Evolutionary conservation across 2,797 vertebrate species (phyloP), one percentile per base, ranked within the genome.

Genomic region (Limosa lapponica): DNA sequence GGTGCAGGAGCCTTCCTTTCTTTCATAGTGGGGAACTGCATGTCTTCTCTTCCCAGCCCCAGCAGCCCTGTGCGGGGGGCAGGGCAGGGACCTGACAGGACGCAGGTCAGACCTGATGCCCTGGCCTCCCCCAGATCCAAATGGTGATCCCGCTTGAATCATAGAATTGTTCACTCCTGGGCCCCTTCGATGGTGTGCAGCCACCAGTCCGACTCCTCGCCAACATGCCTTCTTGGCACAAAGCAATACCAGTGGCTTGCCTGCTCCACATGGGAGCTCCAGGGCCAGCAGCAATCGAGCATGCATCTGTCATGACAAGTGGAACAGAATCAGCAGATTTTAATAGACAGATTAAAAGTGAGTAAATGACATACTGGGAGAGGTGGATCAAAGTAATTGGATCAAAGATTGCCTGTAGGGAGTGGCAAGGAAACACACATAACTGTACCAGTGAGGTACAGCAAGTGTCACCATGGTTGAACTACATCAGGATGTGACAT

Each of bases 61-160:
- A 6, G 14, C 1, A 5, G 2, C 25, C 11, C 11, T 18, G 10
- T 44, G 32, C 1, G 1, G 11, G 8, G 12, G 22, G 20, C 8
- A 55, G 36, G 59, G 24, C 49, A 87, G 51, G 6, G 15, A 62
- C 36, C 3, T 10, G 6, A 2, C 1, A 71, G 48, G 9, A 64
- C 9, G 2, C 5, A 24, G 16, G 14, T 32, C 16, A 57, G 30
- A 14, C 13, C 30, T 37, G 27, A n/a, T 44, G 34, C 6, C 7
- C 27, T 57, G 59, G 18, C 0, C 87, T 24, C 37, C 8, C 18
- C 6, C 11, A 36, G 24, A 43, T 61, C 8, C n/a, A 58, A 5
- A 46, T 7, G 13, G 10, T 10, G 24, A 71, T 39, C 18, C 25
- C 23, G 15, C 18, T n/a, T 6, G 5, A 86, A 70, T 23, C n/a